Conservation (phyloP, 2,113 vertebrate species). For the Scomber colias region DNA sequence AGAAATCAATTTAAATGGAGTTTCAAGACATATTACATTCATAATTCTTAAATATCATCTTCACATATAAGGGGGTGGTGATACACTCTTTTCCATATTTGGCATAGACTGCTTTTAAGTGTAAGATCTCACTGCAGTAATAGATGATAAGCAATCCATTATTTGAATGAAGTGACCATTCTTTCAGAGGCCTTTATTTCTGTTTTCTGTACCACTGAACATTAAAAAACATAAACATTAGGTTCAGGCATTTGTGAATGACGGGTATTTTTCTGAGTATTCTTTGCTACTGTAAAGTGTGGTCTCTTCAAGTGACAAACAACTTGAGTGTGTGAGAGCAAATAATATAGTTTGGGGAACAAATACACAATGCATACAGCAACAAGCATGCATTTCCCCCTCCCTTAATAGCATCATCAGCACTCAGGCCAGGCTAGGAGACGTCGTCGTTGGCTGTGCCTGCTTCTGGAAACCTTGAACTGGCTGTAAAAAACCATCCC, state of each 20-base stretch:
- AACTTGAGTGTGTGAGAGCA: constrained; percentile 49
- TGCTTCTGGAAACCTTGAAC: constrained; percentile 92
- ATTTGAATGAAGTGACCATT: constrained; percentile 51
- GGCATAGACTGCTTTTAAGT: constrained; percentile 82
- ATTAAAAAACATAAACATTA: not conserved
- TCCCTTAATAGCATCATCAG: constrained; percentile 87
- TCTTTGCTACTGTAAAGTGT: constrained; percentile 46
- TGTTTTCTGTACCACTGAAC: constrained; percentile 22
- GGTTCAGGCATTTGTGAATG: not conserved
- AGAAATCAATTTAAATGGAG: not conserved
- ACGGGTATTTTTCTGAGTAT: constrained; percentile 3
- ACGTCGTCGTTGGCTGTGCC: constrained; percentile 95
- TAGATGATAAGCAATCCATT: constrained; percentile 28
- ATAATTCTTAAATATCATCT: not conserved
- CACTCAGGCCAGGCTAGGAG: constrained; percentile 86
- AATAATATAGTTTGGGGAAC: constrained; percentile 83
- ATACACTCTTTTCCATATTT: not conserved
- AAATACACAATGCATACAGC: not conserved
- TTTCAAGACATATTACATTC: not conserved
- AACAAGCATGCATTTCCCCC: constrained; percentile 87
- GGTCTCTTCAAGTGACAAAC: constrained; percentile 51
- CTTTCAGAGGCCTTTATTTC: constrained; percentile 39
- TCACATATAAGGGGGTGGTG: not conserved
- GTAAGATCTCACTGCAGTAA: constrained; percentile 13
- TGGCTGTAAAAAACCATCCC: constrained; percentile 89